Base-by-base conservation (phyloP, 2,797 vertebrate genomes). In the Leptoclinus maculatus region DNA sequence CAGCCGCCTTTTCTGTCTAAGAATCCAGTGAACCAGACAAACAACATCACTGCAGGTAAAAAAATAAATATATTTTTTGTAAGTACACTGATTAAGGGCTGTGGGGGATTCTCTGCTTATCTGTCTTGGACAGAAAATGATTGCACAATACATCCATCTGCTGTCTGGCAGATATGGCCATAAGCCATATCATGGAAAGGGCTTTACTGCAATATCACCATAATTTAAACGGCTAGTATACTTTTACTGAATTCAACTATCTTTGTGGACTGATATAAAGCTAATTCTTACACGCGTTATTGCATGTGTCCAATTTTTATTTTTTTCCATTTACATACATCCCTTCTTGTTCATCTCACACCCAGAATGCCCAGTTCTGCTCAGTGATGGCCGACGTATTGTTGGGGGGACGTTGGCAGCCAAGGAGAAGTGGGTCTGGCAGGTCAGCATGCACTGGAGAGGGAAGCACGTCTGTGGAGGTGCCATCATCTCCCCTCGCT, bases 391-490 rank as follows among this genome's bases (percentile, higher is more conserved):
- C 9, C 80, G n/a, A 5, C 91, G 95, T 9, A 95, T 96, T 21
- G 87, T 96, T 3, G 95, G 95, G 0, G 95, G 95, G 16, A 71
- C 63, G 0, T 12, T 91, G 53, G 94, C 94, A 0, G 53, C 32
- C 12, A 70, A 83, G n/a, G 79, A 78, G 32, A 83, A 74, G 41
- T 95, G 94, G 94, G 92, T 83, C 11, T 96, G 95, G 95, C 95
- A 95, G 89, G 90, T 91, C 87, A 95, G 95, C 66, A 75, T 96
- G 80, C 95, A 94, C 2, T 95, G 94, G 94, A 93, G n/a, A 73
- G 93, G 93, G 19, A 90, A 14, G 19, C 95, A 96, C 8, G 36
- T 94, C 27, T 96, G 95, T 65, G 95, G 95, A 29, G 95, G 95
- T 0, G 80, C 93, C 49, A 88, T 96, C 76, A 51, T 95, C 81